phyloP scores from a whole-genome alignment of 2,888 invertebrate species.

The Himalopsyche tibetana region DNA sequence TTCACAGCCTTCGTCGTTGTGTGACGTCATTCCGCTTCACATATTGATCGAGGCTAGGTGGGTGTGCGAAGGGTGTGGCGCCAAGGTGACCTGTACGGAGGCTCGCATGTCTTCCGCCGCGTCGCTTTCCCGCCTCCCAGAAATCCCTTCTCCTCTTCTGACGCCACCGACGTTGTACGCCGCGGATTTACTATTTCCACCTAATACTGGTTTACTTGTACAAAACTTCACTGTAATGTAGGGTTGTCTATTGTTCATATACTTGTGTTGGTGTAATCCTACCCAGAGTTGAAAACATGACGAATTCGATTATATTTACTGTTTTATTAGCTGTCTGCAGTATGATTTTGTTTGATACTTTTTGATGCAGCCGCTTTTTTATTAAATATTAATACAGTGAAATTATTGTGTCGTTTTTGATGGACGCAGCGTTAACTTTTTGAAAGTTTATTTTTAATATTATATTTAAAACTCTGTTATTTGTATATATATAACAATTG shows the following conservation, averaged over 20 bases:
- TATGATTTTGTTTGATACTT: too few species aligned
- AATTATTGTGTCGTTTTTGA: too few species aligned
- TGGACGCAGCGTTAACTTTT: too few species aligned
- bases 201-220: background rate
- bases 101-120: slow-evolving; percentile 32
- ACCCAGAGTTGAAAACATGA: background rate
- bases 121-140: slow-evolving; percentile 17
- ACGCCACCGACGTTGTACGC: background rate
- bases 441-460: too few species aligned
- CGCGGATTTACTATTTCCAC: slow-evolving; percentile 41
- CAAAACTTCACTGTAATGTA: background rate
- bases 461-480: too few species aligned
- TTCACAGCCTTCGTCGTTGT: slow-evolving; percentile 33
- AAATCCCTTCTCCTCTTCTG: background rate
- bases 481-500: too few species aligned
- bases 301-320: too few species aligned
- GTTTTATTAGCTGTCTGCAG: too few species aligned
- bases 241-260: background rate
- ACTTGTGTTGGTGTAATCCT: background rate
- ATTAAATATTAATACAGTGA: too few species aligned
- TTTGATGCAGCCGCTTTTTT: too few species aligned
- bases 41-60: slow-evolving; percentile 51
- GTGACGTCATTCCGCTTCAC: slow-evolving; percentile 49
- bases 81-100: slow-evolving; percentile 51
- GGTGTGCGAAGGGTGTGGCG: slow-evolving; percentile 56